Evolutionary conservation across 2,888 invertebrate species (phyloP), one percentile per base, ranked within the genome.

Genomic region (Monochamus alternatus): DNA sequence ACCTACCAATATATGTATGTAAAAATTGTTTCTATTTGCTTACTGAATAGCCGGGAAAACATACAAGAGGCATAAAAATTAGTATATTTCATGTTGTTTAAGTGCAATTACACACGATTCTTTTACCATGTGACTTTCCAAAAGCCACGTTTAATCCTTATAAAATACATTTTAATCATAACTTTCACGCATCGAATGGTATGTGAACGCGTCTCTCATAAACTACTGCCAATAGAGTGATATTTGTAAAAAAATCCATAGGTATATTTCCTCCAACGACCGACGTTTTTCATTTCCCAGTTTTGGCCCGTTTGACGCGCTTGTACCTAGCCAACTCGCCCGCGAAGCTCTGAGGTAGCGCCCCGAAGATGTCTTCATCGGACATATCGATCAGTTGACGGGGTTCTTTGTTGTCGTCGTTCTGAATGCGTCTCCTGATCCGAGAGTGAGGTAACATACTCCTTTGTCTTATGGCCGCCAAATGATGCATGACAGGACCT

Each of bases 281-380:
- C 22, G 22, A 38, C 5, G 7, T 38, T 4, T 38, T n/a, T 60
- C 69, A 68, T 59, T 59, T 59, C 10, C 30, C 43, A 22, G 44
- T 38, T 30, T 52, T 22, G 38, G 22, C 44, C 22, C 88, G 78
- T 78, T 88, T 89, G 4, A 89, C 87, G 60, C 89, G 81, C 80
- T 89, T 89, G 78, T 87, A 88, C 77, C 89, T 81, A 0, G 85
- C 82, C 69, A 89, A 78, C 80, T 88, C 88, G 2, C 88, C 89
- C 59, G 88, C 86, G 75, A 87, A 89, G 75, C 87, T 85, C 78
- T 89, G 87, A 2, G 89, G 89, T 30, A 89, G 80, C 1, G 87
- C 87, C 1, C 89, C 89, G 80, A 89, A 89, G 31, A 89, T 81
- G 79, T 89, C 89, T 52, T 86, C 83, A 59, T 87, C 88, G 0